Percentiles rank a stretch among this genome's conserved stretches.
Conservation (phyloP, 2,888 invertebrate genomes). For the Lacanobia wlatinum region DNA sequence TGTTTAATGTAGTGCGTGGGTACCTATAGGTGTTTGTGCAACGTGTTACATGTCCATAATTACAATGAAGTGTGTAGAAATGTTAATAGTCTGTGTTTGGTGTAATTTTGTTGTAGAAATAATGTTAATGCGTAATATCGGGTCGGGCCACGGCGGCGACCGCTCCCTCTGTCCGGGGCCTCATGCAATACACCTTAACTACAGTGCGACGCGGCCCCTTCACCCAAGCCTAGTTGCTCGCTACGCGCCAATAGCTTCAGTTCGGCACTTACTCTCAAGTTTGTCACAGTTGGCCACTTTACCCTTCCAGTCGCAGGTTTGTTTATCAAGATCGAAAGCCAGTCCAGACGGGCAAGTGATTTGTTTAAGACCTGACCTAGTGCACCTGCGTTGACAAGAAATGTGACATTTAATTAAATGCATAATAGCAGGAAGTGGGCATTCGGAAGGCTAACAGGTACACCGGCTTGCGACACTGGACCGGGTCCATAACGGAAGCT, state of each 20-base stretch:
- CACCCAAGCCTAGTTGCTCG: constrained; percentile 89
- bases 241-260: constrained; percentile 88
- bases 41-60: constrained; percentile 48
- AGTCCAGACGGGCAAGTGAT: constrained; percentile 99
- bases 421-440: constrained; percentile 82
- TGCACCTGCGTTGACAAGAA: constrained; percentile 95
- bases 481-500: constrained; percentile 77
- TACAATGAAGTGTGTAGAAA: constrained; percentile 64
- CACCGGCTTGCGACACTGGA: constrained; percentile 68
- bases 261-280: constrained; percentile 97
- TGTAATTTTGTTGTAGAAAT: constrained; percentile 62
- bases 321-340: constrained; percentile 99
- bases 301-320: constrained; percentile 99
- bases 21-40: constrained; percentile 27
- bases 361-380: constrained; percentile 98
- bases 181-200: constrained; percentile 89
- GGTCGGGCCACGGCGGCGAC: constrained; percentile 76
- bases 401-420: constrained; percentile 86
- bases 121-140: constrained; percentile 82
- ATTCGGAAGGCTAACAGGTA: constrained; percentile 83
- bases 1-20: constrained; percentile 20
- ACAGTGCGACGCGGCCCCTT: constrained; percentile 90
- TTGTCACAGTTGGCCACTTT: constrained; percentile 99
- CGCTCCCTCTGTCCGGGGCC: constrained; percentile 83
- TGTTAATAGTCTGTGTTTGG: constrained; percentile 57